Percentiles rank a stretch among this genome's conserved stretches.
Conservation (phyloP, 2,113 vertebrate species). For the Gymnorhina tibicen region DNA sequence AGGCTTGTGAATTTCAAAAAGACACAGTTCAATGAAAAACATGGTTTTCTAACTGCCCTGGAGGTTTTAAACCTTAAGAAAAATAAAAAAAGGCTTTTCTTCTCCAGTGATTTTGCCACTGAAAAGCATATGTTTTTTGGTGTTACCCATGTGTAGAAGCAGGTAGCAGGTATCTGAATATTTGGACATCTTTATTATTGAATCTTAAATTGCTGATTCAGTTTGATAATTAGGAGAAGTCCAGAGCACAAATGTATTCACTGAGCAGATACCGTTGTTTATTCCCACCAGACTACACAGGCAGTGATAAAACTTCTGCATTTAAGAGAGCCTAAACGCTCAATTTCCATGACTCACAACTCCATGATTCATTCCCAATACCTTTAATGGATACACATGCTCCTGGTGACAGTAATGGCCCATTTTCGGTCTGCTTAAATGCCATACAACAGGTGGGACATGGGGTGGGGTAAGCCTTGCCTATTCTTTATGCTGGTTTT, state of each 20-base stretch:
- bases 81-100: conserved; percentile 57
- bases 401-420: not conserved
- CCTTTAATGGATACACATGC: not conserved
- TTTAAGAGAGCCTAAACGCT: not conserved
- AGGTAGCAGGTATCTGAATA: conserved; percentile 42
- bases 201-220: conserved; percentile 7
- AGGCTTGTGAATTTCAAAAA: conserved; percentile 71
- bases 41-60: conserved; percentile 74
- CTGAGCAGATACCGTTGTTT: not conserved
- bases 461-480: not conserved
- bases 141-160: conserved; percentile 19
- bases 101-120: conserved; percentile 55
- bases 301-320: not conserved
- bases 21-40: conserved; percentile 78
- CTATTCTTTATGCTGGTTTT: not conserved
- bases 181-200: conserved; percentile 30
- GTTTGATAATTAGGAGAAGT: conserved; percentile 23
- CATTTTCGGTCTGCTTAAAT: not conserved
- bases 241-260: not conserved
- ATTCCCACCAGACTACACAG: not conserved
- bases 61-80: conserved; percentile 70
- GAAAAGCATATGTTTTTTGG: conserved; percentile 32
- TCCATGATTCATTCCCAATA: not conserved
- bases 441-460: not conserved
- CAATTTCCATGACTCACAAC: not conserved